Evolutionary conservation across 2,888 invertebrate genomes (phyloP).

Genomic region (Acronicta aceris): DNA sequence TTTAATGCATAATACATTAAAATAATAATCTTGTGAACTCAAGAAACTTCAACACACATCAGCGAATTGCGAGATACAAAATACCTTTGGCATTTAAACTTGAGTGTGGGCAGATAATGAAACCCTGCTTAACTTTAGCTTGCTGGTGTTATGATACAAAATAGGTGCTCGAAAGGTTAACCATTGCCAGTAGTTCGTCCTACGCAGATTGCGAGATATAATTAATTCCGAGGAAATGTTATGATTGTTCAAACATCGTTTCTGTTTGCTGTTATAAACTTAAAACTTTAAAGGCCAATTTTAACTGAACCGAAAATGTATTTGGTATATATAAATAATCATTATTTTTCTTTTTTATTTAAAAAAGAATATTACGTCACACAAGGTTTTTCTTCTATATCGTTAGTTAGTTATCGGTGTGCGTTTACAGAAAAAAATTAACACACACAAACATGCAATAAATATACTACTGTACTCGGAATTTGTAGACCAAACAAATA

Average conservation of each 20-base stretch:
- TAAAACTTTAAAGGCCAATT: not conserved
- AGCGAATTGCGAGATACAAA: constrained; percentile 2
- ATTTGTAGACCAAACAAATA: too few species aligned
- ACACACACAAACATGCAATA: too few species aligned
- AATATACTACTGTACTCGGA: too few species aligned
- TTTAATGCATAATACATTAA: too few species aligned
- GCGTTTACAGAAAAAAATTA: too few species aligned
- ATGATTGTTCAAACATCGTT: not conserved
- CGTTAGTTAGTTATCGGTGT: too few species aligned
- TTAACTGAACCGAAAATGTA: not conserved
- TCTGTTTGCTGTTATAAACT: not conserved
- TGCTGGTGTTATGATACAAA: constrained; percentile 26
- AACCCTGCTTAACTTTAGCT: constrained; percentile 10
- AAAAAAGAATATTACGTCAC: too few species aligned
- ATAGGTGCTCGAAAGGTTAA: constrained; percentile 20
- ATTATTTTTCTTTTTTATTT: too few species aligned
- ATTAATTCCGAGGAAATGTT: constrained; percentile 16
- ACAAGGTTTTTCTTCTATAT: too few species aligned
- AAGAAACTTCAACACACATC: not conserved
- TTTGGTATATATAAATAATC: too few species aligned
- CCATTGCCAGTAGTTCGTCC: constrained; percentile 3
- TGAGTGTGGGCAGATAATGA: constrained; percentile 29
- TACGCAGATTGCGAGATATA: constrained; percentile 20
- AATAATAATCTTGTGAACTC: constrained; percentile 11
- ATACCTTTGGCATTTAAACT: constrained; percentile 21